Evolutionary conservation across 2,113 vertebrate genomes (phyloP).

Genomic region (Cacatua alba): DNA sequence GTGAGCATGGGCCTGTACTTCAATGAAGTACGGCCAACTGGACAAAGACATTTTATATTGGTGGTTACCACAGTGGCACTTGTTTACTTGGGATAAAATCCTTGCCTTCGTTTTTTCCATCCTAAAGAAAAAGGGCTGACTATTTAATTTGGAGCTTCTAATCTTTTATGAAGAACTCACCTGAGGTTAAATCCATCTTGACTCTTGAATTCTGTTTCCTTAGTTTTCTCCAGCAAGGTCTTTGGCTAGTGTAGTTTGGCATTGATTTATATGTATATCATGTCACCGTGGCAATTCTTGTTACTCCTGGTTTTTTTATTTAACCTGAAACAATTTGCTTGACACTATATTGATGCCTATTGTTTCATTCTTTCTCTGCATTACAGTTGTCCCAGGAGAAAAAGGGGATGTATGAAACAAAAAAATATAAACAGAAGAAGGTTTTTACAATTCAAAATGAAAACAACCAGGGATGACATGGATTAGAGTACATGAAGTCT

Average conservation of each 20-base stretch:
- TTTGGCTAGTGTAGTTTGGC: neutral
- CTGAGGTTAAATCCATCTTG: neutral
- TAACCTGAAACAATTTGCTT: neutral
- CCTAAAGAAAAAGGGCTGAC: neutral
- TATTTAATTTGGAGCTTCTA: neutral
- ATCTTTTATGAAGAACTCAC: neutral
- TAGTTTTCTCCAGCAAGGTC: neutral
- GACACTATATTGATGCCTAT: neutral
- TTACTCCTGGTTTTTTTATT: neutral
- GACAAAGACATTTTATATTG: no score
- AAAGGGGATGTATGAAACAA: neutral
- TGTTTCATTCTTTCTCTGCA: neutral
- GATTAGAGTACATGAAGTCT: neutral
- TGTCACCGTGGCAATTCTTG: neutral
- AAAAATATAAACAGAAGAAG: neutral
- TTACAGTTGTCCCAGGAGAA: neutral
- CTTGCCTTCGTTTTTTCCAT: neutral
- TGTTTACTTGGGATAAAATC: neutral
- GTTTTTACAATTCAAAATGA: neutral
- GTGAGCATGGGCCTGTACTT: no score
- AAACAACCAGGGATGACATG: neutral
- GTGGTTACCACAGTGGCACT: neutral
- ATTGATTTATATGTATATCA: no score
- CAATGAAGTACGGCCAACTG: no score
- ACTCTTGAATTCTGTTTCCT: neutral